Conservation (phyloP, 2,113 vertebrate species). For the Trinectes maculatus region DNA sequence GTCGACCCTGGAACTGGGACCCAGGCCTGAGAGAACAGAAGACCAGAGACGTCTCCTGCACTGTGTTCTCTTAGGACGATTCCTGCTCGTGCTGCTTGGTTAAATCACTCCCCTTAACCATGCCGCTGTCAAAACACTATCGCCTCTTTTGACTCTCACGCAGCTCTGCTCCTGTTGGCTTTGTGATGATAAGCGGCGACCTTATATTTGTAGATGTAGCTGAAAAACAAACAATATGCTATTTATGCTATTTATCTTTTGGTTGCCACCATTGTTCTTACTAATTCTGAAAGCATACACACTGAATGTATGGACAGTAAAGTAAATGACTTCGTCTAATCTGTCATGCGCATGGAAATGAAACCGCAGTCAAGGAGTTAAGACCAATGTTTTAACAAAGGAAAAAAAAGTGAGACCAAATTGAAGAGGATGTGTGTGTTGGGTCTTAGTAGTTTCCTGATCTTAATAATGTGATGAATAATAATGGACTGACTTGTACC, state of each 20-base stretch:
- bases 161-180: slow-evolving; percentile 56
- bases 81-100: slow-evolving; percentile 72
- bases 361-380: slow-evolving; percentile 44
- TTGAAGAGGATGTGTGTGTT: slow-evolving; percentile 11
- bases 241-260: slow-evolving; percentile 79
- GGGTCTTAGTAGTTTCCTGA: slow-evolving; percentile 19
- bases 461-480: slow-evolving; percentile 42
- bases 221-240: slow-evolving; percentile 39
- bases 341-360: slow-evolving; percentile 65
- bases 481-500: slow-evolving; percentile 31
- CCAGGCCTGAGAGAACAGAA: slow-evolving; percentile 35
- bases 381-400: slow-evolving; percentile 41
- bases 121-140: slow-evolving; percentile 57
- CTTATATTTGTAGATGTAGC: slow-evolving; percentile 47
- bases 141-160: slow-evolving; percentile 48
- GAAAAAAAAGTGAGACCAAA: slow-evolving; percentile 49
- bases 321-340: slow-evolving; percentile 54
- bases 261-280: slow-evolving; percentile 68
- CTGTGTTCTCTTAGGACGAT: slow-evolving; percentile 57
- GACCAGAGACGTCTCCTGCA: slow-evolving; percentile 51
- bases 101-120: slow-evolving; percentile 64
- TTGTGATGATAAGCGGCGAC: slow-evolving; percentile 43
- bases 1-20: slow-evolving; percentile 49
- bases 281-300: slow-evolving; percentile 70
- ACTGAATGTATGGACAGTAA: slow-evolving; percentile 75